These are phyloP conservation scores for Drosophila bunnanda DNA, from an alignment of 2,888 invertebrate species.

Conservation along the genomic window DNA sequence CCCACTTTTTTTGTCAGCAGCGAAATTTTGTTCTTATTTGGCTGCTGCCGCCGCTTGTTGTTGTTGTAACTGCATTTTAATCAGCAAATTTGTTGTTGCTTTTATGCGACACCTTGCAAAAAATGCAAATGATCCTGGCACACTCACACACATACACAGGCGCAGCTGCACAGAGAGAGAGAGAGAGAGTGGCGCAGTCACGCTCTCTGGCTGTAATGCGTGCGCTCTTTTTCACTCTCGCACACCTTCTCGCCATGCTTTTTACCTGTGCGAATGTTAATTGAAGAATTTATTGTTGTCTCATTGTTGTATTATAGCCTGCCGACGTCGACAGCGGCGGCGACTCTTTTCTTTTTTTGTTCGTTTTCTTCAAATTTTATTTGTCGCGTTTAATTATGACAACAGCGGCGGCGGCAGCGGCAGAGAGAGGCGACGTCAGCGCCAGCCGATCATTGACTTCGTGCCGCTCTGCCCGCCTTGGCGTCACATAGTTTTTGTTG, in stretches of 20 bases:
- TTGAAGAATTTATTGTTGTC: conserved; percentile 81
- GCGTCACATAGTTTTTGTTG: conserved; percentile 46
- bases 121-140: conserved; percentile 78
- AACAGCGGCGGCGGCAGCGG: conserved; percentile 45
- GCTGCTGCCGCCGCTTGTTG: conserved; percentile 17
- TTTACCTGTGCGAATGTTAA: conserved; percentile 80
- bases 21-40: conserved; percentile 60
- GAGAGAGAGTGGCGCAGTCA: conserved; percentile 20
- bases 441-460: conserved; percentile 73
- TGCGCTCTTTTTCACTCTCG: conserved; percentile 14
- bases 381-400: conserved; percentile 80
- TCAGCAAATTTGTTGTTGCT: conserved; percentile 54
- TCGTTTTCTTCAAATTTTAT: conserved; percentile 75
- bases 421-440: conserved; percentile 34
- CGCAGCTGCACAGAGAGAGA: neutral
- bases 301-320: conserved; percentile 77
- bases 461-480: conserved; percentile 32
- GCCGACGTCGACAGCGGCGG: conserved; percentile 47
- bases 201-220: conserved; percentile 43
- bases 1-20: conserved; percentile 73
- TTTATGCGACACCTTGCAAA: conserved; percentile 69
- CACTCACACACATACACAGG: conserved; percentile 34
- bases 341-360: conserved; percentile 56
- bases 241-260: conserved; percentile 46
- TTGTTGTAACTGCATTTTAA: conserved; percentile 71